Percentiles rank a stretch among this genome's conserved stretches.
Evolutionary conservation across 2,113 vertebrate species (phyloP).

Genomic region (Miniopterus natalensis): DNA sequence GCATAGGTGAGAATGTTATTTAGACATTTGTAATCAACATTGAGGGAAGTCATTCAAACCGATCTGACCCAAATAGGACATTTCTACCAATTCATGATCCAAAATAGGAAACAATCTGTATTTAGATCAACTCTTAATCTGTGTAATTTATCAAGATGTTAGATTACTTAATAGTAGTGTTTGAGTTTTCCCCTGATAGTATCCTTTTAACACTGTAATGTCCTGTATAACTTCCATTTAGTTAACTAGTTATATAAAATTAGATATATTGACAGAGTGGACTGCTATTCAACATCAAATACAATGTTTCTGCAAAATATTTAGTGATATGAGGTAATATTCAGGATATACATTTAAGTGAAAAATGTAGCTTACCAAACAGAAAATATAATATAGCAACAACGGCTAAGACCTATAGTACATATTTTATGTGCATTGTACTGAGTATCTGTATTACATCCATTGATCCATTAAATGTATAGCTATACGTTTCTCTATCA

Average conservation of each 20-base stretch:
- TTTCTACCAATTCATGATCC: background rate
- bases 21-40: background rate
- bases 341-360: background rate
- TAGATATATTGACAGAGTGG: background rate
- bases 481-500: background rate
- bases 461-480: background rate
- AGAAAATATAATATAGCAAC: background rate
- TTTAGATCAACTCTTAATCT: background rate
- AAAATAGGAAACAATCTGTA: background rate
- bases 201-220: background rate
- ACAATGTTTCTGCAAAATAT: background rate
- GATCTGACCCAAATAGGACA: background rate
- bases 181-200: background rate
- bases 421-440: background rate
- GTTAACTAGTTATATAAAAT: background rate
- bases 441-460: background rate
- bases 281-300: background rate
- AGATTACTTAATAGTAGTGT: background rate
- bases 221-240: background rate
- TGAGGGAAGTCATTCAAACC: background rate
- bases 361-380: background rate
- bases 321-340: background rate
- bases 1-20: background rate
- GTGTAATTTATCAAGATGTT: background rate
- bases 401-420: background rate